Evolutionary conservation across 35 echinoderm and acorn worm species (phyloP).

Genomic region (Apostichopus parvimensis): DNA sequence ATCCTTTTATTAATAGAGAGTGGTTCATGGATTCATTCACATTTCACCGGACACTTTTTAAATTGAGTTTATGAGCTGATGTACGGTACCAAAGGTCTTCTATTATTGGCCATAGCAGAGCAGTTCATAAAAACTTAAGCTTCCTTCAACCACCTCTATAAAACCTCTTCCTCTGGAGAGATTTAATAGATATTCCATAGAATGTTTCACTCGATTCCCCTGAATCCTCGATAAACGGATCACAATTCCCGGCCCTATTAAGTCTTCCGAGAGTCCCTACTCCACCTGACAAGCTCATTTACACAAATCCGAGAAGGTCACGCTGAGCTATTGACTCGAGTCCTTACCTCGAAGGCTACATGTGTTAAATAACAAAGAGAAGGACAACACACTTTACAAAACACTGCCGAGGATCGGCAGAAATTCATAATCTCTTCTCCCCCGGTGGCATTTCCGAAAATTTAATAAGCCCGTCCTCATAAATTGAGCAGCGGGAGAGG

Average conservation of each 20-base stretch:
- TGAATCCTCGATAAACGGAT: neutral
- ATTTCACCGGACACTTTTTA: too few relatives aligned
- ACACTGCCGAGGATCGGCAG: neutral
- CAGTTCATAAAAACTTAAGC: too few relatives aligned
- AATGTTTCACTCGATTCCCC: neutral
- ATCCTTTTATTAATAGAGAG: too few relatives aligned
- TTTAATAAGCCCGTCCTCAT: conserved; percentile 35
- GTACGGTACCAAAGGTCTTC: too few relatives aligned
- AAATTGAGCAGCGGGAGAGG: conserved; percentile 11
- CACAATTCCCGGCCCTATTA: neutral
- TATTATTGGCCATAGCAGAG: too few relatives aligned
- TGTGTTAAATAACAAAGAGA: neutral
- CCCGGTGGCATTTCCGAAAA: conserved; percentile 7
- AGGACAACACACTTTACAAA: conserved; percentile 32
- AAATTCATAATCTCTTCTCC: neutral
- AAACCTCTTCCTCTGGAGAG: too few relatives aligned
- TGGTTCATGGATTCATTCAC: too few relatives aligned
- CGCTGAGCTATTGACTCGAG: neutral
- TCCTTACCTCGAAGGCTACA: conserved; percentile 19
- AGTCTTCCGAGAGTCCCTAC: neutral
- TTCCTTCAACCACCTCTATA: too few relatives aligned
- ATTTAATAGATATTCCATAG: neutral
- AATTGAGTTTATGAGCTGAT: too few relatives aligned
- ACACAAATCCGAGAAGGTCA: conserved; percentile 19
- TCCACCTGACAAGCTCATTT: conserved; percentile 3